Base-by-base conservation (phyloP, 2,888 invertebrate genomes). In the Eledone cirrhosa region DNA sequence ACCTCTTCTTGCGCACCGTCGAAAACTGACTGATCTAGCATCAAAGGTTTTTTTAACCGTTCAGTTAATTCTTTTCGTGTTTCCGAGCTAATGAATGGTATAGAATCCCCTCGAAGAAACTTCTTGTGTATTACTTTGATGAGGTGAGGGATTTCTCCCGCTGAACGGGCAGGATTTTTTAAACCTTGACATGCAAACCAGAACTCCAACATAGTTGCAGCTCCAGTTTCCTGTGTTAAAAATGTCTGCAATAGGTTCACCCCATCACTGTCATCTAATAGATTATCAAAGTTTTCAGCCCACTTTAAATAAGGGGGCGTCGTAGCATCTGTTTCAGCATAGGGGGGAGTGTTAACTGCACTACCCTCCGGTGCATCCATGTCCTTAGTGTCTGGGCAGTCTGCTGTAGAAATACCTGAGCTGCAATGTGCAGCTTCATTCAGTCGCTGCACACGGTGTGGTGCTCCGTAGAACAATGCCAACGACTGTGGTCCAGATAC, bases 231-330 rank as follows among this genome's bases (percentile, higher is more conserved):
- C 80, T 88, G 86, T 22, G 87, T 86, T 31, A 92, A 86, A 83
- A 89, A 92, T 79, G 87, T 84, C 91, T 94, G 94, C 92, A 97
- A 97, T 89, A 97, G 92, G 81, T 94, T 94, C 85, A 96, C 95
- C 81, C 98, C 98, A 90, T 97, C 96, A 84, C 94, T 94, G 92
- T 98, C 97, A 72, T 95, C 94, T 86, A 98, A 93, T 85, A 98
- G 93, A 88, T 94, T 93, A 90, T 94, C 94, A 88, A 98, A 93
- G 87, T 94, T 95, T 86, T 94, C 93, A 75, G 97, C 96, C 97
- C 98, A 98, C 90, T 95, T 94, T 88, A 96, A 93, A 92, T 95
- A 97, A 94, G 93, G 86, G 94, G 94, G 87, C 93, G 90, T 87
- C 82, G 88, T 86, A 72, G 72, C 72, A 24, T 72, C 72, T 83